phyloP scores from a whole-genome alignment of 2,113 vertebrate genomes.

The Redunca redunca region DNA sequence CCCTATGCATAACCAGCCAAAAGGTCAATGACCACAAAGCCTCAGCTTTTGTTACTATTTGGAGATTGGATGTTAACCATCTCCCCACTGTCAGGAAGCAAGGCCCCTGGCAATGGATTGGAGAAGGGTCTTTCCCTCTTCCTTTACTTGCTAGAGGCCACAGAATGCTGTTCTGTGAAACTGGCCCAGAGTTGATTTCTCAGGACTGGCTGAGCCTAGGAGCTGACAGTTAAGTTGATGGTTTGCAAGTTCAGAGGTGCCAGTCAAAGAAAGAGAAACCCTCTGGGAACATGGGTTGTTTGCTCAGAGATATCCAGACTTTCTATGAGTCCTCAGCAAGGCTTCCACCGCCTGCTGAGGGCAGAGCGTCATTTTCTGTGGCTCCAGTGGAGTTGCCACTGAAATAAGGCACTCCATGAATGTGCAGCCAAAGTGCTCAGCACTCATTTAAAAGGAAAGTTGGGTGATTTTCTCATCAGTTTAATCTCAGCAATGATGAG shows the following conservation, averaged over 20 bases:
- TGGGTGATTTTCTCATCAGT: conserved; percentile 38
- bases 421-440: neutral
- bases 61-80: neutral
- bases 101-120: neutral
- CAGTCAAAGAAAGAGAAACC: neutral
- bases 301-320: neutral
- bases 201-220: neutral
- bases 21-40: neutral
- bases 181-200: neutral
- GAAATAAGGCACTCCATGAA: neutral
- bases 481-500: conserved; percentile 55
- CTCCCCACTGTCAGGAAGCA: neutral
- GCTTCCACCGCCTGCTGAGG: neutral
- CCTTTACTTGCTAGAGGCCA: neutral
- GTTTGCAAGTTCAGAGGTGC: neutral
- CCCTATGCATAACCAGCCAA: neutral
- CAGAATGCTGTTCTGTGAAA: neutral
- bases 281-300: neutral
- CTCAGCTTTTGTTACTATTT: neutral
- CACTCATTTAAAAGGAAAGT: neutral
- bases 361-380: neutral
- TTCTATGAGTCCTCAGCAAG: neutral
- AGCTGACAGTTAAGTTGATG: neutral
- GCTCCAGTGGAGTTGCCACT: accelerated
- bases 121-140: neutral